Percentiles rank a stretch among this genome's conserved stretches.
phyloP scores from a whole-genome alignment of 2,797 vertebrate genomes.

The Octomys mimax region DNA sequence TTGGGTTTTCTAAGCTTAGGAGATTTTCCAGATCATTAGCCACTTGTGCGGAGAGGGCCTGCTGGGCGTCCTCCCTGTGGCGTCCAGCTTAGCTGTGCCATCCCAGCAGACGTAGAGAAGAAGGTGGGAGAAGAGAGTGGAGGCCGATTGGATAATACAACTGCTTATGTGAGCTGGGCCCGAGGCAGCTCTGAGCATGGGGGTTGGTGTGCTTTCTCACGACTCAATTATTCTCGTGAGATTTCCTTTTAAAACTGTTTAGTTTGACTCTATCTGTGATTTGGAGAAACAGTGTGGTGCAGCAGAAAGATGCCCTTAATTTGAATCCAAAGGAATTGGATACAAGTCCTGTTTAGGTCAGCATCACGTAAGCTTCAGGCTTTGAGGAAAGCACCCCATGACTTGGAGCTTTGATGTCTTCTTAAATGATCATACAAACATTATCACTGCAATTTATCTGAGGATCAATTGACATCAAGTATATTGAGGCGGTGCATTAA shows the following conservation, averaged over 20 bases:
- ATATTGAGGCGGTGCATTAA: not conserved
- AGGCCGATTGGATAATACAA: not conserved
- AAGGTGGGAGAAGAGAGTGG: conserved; percentile 17
- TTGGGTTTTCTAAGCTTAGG: conserved; percentile 69
- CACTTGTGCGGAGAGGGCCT: conserved; percentile 64
- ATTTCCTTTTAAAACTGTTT: conserved; percentile 18
- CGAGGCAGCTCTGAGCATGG: not conserved
- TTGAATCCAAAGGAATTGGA: not conserved
- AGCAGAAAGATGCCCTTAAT: not conserved
- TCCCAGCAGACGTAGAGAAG: conserved; percentile 39
- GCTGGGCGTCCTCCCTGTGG: conserved; percentile 39
- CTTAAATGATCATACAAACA: not conserved
- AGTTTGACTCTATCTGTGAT: not conserved
- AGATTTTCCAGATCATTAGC: conserved; percentile 79
- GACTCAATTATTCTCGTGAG: not conserved
- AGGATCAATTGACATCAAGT: not conserved
- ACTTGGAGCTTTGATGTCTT: not conserved
- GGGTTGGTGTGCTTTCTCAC: not conserved
- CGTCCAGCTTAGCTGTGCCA: not conserved
- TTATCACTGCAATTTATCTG: not conserved
- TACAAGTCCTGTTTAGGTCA: not conserved
- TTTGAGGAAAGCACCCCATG: not conserved
- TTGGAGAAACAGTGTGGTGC: not conserved
- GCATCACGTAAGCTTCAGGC: not conserved
- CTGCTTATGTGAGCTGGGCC: conserved; percentile 46